phyloP scores from a whole-genome alignment of 2,113 vertebrate species.

The Phylloscopus trochilus region DNA sequence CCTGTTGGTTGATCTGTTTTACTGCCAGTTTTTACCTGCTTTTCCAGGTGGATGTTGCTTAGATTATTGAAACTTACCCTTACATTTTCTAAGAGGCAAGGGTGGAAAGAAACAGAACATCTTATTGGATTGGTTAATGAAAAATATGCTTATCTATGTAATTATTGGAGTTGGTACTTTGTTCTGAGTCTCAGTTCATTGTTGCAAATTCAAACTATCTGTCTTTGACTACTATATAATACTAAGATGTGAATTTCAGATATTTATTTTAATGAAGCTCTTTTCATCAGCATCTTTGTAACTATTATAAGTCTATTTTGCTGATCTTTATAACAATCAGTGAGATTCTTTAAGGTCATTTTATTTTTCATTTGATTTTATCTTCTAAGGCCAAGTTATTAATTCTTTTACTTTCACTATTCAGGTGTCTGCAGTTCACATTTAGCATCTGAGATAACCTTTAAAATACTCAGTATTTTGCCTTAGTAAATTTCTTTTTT shows the following conservation, averaged over 20 bases:
- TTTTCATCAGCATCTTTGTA: not conserved
- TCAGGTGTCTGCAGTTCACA: not conserved
- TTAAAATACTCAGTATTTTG: conserved; percentile 20
- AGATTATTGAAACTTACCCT: not conserved
- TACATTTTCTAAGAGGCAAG: not conserved
- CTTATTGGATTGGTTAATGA: not conserved
- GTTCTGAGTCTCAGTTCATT: not conserved
- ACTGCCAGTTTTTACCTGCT: not conserved
- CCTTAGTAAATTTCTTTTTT: not conserved
- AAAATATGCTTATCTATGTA: not conserved
- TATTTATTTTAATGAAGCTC: not conserved
- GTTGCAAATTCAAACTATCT: not conserved
- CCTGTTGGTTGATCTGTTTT: not conserved
- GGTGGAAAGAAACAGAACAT: not conserved
- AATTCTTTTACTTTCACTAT: not conserved
- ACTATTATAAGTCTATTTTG: not conserved
- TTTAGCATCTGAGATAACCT: not conserved
- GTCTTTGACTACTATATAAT: not conserved
- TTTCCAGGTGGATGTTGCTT: not conserved
- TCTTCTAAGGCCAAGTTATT: not conserved
- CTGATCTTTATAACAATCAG: not conserved
- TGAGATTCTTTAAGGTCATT: not conserved
- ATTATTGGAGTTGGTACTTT: not conserved
- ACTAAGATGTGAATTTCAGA: not conserved
- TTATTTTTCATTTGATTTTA: not conserved